A percentile compares a stretch with the other conserved stretches of the same genome.
These are phyloP conservation scores for Drosophila ezoana DNA, from an alignment of 2,888 invertebrate species.

Conservation along the genomic window DNA sequence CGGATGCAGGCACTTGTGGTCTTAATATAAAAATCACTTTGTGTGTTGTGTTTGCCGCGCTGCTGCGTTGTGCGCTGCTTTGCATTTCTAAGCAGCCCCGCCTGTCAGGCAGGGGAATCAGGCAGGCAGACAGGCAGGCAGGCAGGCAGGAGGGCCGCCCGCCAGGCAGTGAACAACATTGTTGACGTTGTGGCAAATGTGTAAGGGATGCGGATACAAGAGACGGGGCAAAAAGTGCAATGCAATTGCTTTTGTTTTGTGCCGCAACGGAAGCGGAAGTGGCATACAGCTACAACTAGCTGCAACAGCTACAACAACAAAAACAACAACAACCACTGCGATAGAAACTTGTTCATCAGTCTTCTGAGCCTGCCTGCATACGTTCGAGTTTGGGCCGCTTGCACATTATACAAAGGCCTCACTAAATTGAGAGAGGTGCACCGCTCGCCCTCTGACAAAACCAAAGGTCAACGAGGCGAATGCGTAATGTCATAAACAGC, in stretches of 20 bases:
- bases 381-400: constrained; percentile 36
- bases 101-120: constrained; percentile 25
- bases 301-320: constrained; percentile 16
- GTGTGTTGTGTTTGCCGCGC: constrained; percentile 74
- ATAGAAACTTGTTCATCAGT: constrained; percentile 45
- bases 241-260: constrained; percentile 57
- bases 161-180: constrained; percentile 53
- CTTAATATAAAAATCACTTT: constrained; percentile 81
- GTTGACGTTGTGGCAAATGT: constrained; percentile 67
- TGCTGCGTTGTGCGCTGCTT: constrained; percentile 65
- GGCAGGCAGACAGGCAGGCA: constrained; percentile 1
- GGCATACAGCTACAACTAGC: constrained; percentile 43
- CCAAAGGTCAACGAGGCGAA: constrained; percentile 73
- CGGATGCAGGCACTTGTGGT: constrained; percentile 71
- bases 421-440: constrained; percentile 10
- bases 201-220: constrained; percentile 39
- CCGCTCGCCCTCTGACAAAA: constrained; percentile 30
- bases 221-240: constrained; percentile 42
- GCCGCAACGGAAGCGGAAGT: constrained; percentile 72
- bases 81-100: constrained; percentile 74
- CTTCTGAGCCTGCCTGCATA: constrained; percentile 61
- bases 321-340: constrained; percentile 22
- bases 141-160: constrained; percentile 2
- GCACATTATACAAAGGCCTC: constrained; percentile 25
- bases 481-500: constrained; percentile 78